These are phyloP conservation scores for Siniperca obscura DNA, from an alignment of 2,797 vertebrate species.

Conservation along the genomic window DNA sequence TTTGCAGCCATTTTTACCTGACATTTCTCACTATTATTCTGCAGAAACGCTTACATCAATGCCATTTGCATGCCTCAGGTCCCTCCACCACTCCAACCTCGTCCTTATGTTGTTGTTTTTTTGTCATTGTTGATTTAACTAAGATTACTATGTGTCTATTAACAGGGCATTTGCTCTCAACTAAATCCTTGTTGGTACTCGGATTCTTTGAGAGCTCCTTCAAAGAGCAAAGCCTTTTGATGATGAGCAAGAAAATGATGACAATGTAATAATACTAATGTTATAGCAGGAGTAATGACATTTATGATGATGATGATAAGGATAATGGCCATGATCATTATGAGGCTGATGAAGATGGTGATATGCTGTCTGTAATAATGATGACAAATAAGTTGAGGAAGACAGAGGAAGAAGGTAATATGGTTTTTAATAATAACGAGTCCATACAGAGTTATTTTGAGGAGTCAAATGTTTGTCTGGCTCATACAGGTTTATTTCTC, in stretches of 20 bases:
- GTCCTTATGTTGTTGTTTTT: background rate
- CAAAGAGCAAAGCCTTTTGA: background rate
- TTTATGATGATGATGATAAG: constrained; percentile 39
- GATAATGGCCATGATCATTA: constrained; percentile 44
- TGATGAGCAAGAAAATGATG: constrained; percentile 16
- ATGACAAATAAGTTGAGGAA: constrained; percentile 30
- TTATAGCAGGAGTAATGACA: constrained; percentile 26
- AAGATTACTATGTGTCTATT: background rate
- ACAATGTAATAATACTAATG: constrained; percentile 38
- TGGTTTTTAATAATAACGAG: constrained; percentile 48
- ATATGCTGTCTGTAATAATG: constrained; percentile 40
- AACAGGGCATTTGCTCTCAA: background rate
- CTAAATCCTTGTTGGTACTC: background rate
- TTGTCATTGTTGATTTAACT: background rate
- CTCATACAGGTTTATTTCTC: constrained; percentile 35
- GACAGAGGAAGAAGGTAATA: constrained; percentile 37
- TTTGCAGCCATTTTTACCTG: constrained; percentile 10
- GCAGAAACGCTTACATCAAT: background rate
- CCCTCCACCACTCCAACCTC: background rate
- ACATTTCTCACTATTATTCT: background rate
- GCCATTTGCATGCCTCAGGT: no score
- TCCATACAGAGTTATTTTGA: constrained; percentile 45
- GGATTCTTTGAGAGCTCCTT: background rate
- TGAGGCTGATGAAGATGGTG: constrained; percentile 50
- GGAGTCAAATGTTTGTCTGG: constrained; percentile 50